Percentiles rank a stretch among this genome's conserved stretches.
phyloP scores from a whole-genome alignment of 2,797 vertebrate species.

The Cynodonichthys magdalenae region DNA sequence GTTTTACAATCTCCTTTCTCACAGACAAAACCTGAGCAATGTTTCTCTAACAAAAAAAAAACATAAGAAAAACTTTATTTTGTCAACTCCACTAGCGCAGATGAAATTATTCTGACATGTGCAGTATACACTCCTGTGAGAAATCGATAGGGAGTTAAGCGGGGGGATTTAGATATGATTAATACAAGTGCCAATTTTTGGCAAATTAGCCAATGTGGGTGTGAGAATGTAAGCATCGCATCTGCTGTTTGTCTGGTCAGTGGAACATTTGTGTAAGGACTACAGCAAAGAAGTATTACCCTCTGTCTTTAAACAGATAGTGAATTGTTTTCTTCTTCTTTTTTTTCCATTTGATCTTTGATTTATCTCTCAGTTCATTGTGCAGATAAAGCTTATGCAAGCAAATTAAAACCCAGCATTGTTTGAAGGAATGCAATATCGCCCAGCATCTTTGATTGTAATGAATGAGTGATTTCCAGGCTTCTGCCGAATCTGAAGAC shows the following conservation, averaged over 20 bases:
- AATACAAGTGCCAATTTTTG: slow-evolving; percentile 10
- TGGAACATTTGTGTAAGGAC: slow-evolving; percentile 49
- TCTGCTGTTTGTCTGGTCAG: slow-evolving; percentile 39
- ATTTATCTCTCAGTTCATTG: slow-evolving; percentile 3
- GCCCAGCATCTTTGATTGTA: too few relatives aligned
- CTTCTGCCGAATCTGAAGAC: too few relatives aligned
- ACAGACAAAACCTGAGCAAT: neutral
- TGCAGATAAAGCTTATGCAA: neutral
- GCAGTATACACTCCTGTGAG: neutral
- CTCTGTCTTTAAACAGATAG: slow-evolving; percentile 6
- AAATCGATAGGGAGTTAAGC: neutral
- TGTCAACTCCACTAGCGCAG: too few relatives aligned
- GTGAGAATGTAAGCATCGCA: slow-evolving; percentile 47
- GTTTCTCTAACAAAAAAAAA: neutral
- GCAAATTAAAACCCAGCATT: too few relatives aligned
- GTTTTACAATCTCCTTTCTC: slow-evolving; percentile 14
- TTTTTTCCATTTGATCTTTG: slow-evolving; percentile 3
- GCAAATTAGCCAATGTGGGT: slow-evolving; percentile 36
- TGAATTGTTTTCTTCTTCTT: slow-evolving; percentile 10
- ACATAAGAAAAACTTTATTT: neutral
- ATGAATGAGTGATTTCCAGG: too few relatives aligned
- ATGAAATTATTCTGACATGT: too few relatives aligned
- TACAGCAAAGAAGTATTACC: slow-evolving; percentile 3
- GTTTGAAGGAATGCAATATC: too few relatives aligned
- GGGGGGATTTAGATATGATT: slow-evolving; percentile 11